Percentiles rank a stretch among this genome's conserved stretches.
Evolutionary conservation across 1,140 invertebrate genomes (phyloP).

Genomic region (Cydia strobilella): DNA sequence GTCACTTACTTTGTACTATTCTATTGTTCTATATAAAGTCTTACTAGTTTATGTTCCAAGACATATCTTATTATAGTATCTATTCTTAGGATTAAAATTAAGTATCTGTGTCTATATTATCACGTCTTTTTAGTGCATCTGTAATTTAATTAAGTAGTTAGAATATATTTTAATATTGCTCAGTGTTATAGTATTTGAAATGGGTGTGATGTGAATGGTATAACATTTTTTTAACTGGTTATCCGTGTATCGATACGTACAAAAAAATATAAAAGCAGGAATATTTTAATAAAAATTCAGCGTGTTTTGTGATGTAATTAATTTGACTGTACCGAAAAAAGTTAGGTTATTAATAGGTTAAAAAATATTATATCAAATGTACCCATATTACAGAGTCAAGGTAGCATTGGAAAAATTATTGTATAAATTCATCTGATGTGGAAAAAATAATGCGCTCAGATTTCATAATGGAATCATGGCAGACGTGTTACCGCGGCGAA

Average conservation of each 20-base stretch:
- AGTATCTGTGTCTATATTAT: neutral
- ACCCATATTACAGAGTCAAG: neutral
- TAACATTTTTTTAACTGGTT: neutral
- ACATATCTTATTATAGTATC: neutral
- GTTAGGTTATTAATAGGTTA: too few relatives aligned
- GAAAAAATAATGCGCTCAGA: too few relatives aligned
- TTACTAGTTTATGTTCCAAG: neutral
- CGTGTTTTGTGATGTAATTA: too few relatives aligned
- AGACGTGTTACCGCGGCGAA: too few relatives aligned
- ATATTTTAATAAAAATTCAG: too few relatives aligned
- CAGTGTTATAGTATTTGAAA: conserved; percentile 2
- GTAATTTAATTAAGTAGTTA: conserved; percentile 14
- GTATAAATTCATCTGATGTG: too few relatives aligned
- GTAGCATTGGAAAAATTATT: neutral
- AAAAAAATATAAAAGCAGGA: too few relatives aligned
- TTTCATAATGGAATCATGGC: too few relatives aligned
- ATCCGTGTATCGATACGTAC: neutral
- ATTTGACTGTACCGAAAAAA: too few relatives aligned
- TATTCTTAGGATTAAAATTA: neutral
- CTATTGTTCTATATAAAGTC: neutral
- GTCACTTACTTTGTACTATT: neutral
- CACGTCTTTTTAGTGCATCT: conserved; percentile 10
- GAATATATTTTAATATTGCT: conserved; percentile 25
- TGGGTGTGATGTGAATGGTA: neutral
- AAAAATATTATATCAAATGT: neutral